Base-by-base conservation (phyloP, 1,140 invertebrate species). In the Sitophilus oryzae region DNA sequence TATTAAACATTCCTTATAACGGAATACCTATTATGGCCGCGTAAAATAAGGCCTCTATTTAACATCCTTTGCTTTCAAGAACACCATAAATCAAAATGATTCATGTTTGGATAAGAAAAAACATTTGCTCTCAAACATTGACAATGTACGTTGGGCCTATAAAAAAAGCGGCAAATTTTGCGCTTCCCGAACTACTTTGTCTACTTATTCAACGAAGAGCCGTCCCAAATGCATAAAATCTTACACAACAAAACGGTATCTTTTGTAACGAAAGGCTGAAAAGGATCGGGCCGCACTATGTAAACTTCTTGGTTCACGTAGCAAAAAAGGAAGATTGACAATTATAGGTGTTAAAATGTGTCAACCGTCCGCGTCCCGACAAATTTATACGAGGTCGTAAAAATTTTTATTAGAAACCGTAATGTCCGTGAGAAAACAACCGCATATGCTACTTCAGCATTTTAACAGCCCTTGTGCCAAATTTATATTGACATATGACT, bases 401-500 rank as follows among this genome's bases (percentile, higher is more conserved):
- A 60, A 58, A 46, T 61, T 61, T 61, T 61, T 58, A 58, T 58
- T 42, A 47, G 56, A 59, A 59, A 59, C 54, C 61, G 59, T 65
- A 65, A 63, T 65, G 63, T 65, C 60, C 65, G 65, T 67, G 65
- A 67, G 65, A 67, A 66, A 66, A 55, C 57, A 58, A 63, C 58
- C 58, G 38, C 65, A 58, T 58, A 58, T 63, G 56, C 56, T 56
- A 59, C 48, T 59, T 56, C 42, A 52, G 57, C 58, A 25, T 59
- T 58, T 60, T 59, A 60, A 60, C 58, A 52, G 63, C 59, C 61
- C 65, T 66, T 60, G 59, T 54, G 62, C 63, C 62, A 66, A 64
- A 66, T 66, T 66, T 66, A 66, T 66, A 66, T 65, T 66, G 65
- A 66, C 65, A 65, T 58, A 65, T 66, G 63, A 66, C 58, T 66